Evolutionary conservation across 2,888 invertebrate species (phyloP), one percentile per base, ranked within the genome.

Genomic region (Vanessa cardui): DNA sequence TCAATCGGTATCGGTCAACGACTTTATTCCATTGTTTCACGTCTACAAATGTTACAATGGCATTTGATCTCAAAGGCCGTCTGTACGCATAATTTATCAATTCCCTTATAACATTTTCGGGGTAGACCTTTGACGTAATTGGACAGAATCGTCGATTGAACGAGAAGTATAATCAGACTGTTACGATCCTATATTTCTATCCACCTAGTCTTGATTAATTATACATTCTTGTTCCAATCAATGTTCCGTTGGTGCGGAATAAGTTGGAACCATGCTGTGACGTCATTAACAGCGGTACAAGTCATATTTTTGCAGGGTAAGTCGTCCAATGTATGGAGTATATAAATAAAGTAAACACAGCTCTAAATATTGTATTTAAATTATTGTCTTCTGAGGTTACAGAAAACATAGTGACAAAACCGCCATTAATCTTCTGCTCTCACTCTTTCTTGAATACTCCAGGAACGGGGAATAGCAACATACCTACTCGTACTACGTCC

Each of bases 1-100:
- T 52, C 20, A 58, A 20, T 59, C 26, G 26, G 20, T 12, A 44
- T 7, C 31, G 31, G 49, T 46, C 31, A 26, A 26, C 26, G 58
- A 59, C 31, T 62, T 56, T 44, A 62, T 56, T 45, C 61, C 62
- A 62, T 70, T 62, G 49, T 58, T 31, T 58, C 46, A 54, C 47
- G 44, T 62, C 58, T 58, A 47, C 45, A 58, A 67, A 58, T 39
- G 64, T 54, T 61, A 67, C 70, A 64, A 67, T 63, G 50, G 54
- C 5, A 3, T 64, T 56, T 52, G n/a, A 46, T 45, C 44, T 61
- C 63, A 62, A 66, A 70, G 58, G 50, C 44, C 46, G 26, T 26
- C 26, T 33, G 46, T 60, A 50, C 56, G 62, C 44, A 65, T 67
- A 65, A 70, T 68, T 66, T 65, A 62, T 69, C 65, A 69, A 71